Percentiles rank a stretch among this genome's conserved stretches.
Evolutionary conservation across 1,140 invertebrate species (phyloP).

Genomic region (Sipha flava): DNA sequence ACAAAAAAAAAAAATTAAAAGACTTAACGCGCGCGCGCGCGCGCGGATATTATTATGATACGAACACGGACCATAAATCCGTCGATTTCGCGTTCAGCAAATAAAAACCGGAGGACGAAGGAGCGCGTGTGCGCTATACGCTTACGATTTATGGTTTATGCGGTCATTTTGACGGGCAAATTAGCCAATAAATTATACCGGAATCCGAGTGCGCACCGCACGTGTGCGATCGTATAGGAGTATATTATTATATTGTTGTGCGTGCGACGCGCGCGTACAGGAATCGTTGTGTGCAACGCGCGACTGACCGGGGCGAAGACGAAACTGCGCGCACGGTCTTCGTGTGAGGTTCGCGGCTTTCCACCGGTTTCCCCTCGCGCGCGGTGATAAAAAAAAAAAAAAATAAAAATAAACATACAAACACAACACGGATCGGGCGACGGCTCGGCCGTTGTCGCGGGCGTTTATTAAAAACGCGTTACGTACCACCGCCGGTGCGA

Average conservation of each 20-base stretch:
- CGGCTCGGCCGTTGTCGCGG: background rate
- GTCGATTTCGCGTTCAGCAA: constrained; percentile 17
- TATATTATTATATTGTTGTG: background rate
- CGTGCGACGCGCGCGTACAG: too few relatives aligned
- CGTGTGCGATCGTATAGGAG: too few relatives aligned
- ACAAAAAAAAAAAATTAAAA: background rate
- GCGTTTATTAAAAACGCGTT: constrained; percentile 22
- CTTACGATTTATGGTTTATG: constrained; percentile 22
- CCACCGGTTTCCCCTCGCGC: constrained; percentile 12
- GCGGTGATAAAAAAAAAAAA: background rate
- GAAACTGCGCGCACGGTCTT: background rate
- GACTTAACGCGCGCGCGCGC: too few relatives aligned
- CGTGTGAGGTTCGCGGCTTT: constrained; percentile 11
- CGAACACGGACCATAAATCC: constrained; percentile 6
- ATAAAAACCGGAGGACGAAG: background rate
- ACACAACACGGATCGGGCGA: background rate
- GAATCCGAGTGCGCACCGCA: background rate
- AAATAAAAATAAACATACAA: background rate
- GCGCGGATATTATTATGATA: background rate
- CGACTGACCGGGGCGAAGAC: too few relatives aligned
- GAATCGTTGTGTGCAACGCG: too few relatives aligned
- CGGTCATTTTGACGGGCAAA: background rate
- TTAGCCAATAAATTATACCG: constrained; percentile 22
- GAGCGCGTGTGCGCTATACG: too few relatives aligned
- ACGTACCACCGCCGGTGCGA: too few relatives aligned